These are phyloP conservation scores for Bellardia pandia DNA, from an alignment of 2,888 invertebrate genomes.

Conservation along the genomic window DNA sequence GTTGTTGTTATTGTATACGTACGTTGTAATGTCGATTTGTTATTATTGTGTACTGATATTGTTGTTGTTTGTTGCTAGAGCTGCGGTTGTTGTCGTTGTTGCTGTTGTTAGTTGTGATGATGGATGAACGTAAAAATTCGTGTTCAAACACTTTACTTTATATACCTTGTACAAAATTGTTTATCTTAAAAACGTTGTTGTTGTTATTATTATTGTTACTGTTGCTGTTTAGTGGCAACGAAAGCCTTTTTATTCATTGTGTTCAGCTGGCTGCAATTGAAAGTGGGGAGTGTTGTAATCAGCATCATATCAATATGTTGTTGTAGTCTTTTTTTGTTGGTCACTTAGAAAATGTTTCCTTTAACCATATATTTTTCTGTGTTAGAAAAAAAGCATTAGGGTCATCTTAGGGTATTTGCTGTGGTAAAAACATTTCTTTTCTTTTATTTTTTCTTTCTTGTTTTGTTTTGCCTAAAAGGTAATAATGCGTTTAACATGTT, in stretches of 20 bases:
- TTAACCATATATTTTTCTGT: slow-evolving; percentile 19
- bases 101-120: slow-evolving; percentile 70
- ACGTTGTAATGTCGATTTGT: slow-evolving; percentile 64
- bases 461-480: slow-evolving; percentile 70
- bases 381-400: slow-evolving; percentile 60
- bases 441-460: neutral
- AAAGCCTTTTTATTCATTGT: slow-evolving; percentile 34
- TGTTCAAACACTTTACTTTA: slow-evolving; percentile 74
- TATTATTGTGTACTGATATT: slow-evolving; percentile 73
- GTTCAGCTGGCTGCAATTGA: slow-evolving; percentile 61
- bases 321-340: slow-evolving; percentile 57
- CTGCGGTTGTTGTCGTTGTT: slow-evolving; percentile 52
- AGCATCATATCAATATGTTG: slow-evolving; percentile 64
- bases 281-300: slow-evolving; percentile 70
- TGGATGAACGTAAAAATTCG: slow-evolving; percentile 74
- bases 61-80: slow-evolving; percentile 38
- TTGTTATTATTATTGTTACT: too few relatives aligned
- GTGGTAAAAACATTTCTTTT: slow-evolving; percentile 26
- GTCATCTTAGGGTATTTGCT: slow-evolving; percentile 61
- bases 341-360: slow-evolving; percentile 64
- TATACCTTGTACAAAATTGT: slow-evolving; percentile 65
- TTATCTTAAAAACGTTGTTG: slow-evolving; percentile 61
- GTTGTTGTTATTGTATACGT: slow-evolving; percentile 36
- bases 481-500: slow-evolving; percentile 74
- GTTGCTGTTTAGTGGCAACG: slow-evolving; percentile 20